These are phyloP conservation scores for Bradypodion ventrale DNA, from an alignment of 2,797 vertebrate genomes.

Conservation along the genomic window DNA sequence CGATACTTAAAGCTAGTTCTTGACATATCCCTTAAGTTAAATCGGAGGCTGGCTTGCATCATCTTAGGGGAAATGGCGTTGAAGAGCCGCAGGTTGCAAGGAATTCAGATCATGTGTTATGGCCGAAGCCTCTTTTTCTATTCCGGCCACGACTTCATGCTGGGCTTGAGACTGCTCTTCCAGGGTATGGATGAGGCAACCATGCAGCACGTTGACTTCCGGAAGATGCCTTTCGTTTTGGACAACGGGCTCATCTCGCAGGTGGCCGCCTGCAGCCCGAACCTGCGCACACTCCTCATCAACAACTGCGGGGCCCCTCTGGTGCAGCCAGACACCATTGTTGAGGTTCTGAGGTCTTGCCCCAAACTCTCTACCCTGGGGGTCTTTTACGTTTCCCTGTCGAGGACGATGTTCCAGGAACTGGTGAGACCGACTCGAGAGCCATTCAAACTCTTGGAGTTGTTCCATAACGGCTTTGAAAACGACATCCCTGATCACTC, in stretches of 20 bases:
- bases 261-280: constrained; percentile 71
- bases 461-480: too few relatives aligned
- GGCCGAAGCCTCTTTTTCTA: constrained; percentile 78
- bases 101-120: constrained; percentile 70
- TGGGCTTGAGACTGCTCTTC: constrained; percentile 71
- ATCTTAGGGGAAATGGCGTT: constrained; percentile 69
- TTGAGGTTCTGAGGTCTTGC: constrained; percentile 70
- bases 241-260: constrained; percentile 71
- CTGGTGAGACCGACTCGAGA: too few relatives aligned
- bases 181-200: constrained; percentile 41
- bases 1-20: constrained; percentile 75
- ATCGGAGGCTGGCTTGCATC: constrained; percentile 59
- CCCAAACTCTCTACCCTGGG: constrained; percentile 74
- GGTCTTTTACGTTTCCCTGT: constrained; percentile 79
- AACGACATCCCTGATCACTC: too few relatives aligned
- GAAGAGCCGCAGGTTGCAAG: constrained; percentile 59
- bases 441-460: too few relatives aligned
- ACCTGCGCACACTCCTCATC: constrained; percentile 77
- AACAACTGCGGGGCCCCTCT: constrained; percentile 80
- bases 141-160: constrained; percentile 79
- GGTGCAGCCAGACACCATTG: constrained; percentile 70
- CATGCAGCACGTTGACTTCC: constrained; percentile 75
- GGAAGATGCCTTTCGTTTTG: constrained; percentile 79
- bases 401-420: constrained; percentile 67
- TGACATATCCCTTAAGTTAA: constrained; percentile 70